Base-by-base conservation (phyloP, 2,888 invertebrate species). In the Xanthia togata region DNA sequence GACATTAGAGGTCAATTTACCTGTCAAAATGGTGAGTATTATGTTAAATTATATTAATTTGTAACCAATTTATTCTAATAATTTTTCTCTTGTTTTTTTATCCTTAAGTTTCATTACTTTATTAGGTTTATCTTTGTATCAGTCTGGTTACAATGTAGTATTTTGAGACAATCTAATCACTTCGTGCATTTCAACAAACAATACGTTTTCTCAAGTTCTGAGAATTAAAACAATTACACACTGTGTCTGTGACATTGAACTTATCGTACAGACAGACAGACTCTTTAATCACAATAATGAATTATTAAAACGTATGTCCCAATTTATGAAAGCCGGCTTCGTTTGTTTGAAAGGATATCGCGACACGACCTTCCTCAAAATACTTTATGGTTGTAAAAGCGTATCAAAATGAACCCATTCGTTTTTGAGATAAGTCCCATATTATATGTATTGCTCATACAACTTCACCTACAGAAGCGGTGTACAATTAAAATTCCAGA, bases 241-340 rank as follows among this genome's bases (percentile, higher is more conserved):
- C 73, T 73, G 76, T 87, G 63, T 69, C 20, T 68, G 65, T 81
- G 76, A 82, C 79, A 81, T 82, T 85, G 82, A 87, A 82, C 70
- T 77, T 75, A 68, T 82, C 69, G 6, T 55, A 63, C 57, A 35
- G 14, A 72, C 78, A 76, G 31, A 79, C 73, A 53, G 23, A 53
- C 72, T 78, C 63, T 78, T 75, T 74, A 17, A 41, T 65, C 23
- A 38, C 65, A 63, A 1, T 68, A 31, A 50, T 38, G 41, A 65
- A 38, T 14, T 55, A 78, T 31, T 57, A 12, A 26, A 44, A 59
- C 70, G 23, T 55, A 26, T 26, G 41, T 23, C n/a, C 41, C 35
- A 59, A 31, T 53, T 76, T 41, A 53, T 67, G 14, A 14, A 35
- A 47, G 31, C 31, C 31, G 53, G 59, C 14, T 50, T 70, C 26